Base-by-base conservation (phyloP, 2,888 invertebrate genomes). In the Mellilla xanthometata region DNA sequence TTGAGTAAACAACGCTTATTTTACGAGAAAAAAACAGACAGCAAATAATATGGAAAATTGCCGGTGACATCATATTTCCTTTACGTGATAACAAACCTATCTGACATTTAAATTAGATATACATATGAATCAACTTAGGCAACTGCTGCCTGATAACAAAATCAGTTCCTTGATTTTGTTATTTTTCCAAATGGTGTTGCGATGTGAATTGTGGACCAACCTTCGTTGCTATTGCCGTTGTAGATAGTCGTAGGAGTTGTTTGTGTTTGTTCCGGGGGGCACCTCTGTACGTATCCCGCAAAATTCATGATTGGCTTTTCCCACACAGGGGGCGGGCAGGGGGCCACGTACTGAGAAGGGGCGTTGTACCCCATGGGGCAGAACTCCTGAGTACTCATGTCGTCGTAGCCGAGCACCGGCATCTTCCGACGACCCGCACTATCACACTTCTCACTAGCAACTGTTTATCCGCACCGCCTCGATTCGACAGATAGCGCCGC, bases 391-490 rank as follows among this genome's bases (percentile, higher is more conserved):
- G 83, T 71, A 54, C 76, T 58, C 74, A 84, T 77, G 68, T 70
- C 76, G 45, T 80, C 81, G 78, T 67, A 77, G 11, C 84, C 81
- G 41, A 83, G 72, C 68, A 79, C 85, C 62, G 86, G 88, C 88
- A 89, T 89, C 61, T 81, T 88, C 73, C 72, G 58, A 56, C 56
- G 65, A 59, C 62, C 62, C 56, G 52, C 60, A 54, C 69, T 57
- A 65, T 56, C 57, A 63, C 54, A 50, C 61, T 57, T 53, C 57
- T 64, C 67, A 67, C 76, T 56, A 56, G 56, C 63, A 60, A 72
- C 61, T 65, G 62, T 68, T 67, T 68, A 65, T 65, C 62, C 62
- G 59, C 57, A 73, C 72, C 70, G 68, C 60, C 31, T 51, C 60
- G 52, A 52, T 38, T 26, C 53, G 49, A 55, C 58, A 51, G 73